Conservation (phyloP, 2,888 invertebrate species). For the Ornithoptera alexandrae region DNA sequence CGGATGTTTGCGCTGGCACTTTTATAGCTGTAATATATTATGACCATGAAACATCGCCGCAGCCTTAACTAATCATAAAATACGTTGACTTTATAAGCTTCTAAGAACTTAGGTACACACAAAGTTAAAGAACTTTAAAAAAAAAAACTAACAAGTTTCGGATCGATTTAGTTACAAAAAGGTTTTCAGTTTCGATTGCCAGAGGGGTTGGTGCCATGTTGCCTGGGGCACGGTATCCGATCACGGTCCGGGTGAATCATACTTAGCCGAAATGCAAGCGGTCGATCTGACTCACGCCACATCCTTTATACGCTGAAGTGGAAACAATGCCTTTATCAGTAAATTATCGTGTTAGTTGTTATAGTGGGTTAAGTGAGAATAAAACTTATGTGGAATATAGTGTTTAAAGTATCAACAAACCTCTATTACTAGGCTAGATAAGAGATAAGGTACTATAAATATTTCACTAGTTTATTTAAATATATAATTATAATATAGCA, state of each 20-base stretch:
- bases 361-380: neutral
- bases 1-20: neutral
- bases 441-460: too few relatives aligned
- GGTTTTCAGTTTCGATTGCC: slow-evolving; percentile 53
- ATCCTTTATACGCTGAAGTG: slow-evolving; percentile 26
- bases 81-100: slow-evolving; percentile 10
- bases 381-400: slow-evolving; percentile 13
- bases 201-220: slow-evolving; percentile 53
- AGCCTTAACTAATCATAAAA: slow-evolving; percentile 6
- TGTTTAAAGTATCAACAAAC: neutral
- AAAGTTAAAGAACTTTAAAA: slow-evolving; percentile 13
- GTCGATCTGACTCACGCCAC: slow-evolving; percentile 38
- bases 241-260: slow-evolving; percentile 48
- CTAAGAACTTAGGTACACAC: slow-evolving; percentile 17
- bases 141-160: slow-evolving; percentile 27
- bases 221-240: slow-evolving; percentile 52
- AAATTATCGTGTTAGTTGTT: slow-evolving; percentile 11
- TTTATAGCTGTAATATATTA: neutral
- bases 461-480: too few relatives aligned
- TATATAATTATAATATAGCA: too few relatives aligned
- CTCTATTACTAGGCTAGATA: too few relatives aligned
- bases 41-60: neutral
- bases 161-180: slow-evolving; percentile 43
- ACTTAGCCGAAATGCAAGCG: slow-evolving; percentile 39
- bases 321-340: slow-evolving; percentile 18